Evolutionary conservation across 2,113 vertebrate species (phyloP), one percentile per base, ranked within the genome.

Genomic region (Prunella fulvescens): DNA sequence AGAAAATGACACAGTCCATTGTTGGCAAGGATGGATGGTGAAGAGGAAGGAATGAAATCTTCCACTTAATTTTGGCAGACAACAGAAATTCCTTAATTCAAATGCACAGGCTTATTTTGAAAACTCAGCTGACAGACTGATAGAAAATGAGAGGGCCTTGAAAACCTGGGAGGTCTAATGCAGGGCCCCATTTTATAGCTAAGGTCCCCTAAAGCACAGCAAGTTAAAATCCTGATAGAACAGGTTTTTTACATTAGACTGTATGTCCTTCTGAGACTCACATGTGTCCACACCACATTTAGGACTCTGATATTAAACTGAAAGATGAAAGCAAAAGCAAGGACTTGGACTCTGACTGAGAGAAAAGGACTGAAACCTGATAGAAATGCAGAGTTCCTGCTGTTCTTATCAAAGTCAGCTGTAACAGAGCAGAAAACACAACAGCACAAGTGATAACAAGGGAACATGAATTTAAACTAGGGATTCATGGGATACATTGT

Each of bases 21-120:
- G 57, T 56, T 91, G 73, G 65, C 65, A 89, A 11, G 26, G 53
- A 64, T 71, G 28, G 40, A 86, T 6, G 22, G 5, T 24, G 29
- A 94, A 84, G 39, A 81, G 82, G 61, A 92, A 93, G 67, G 65
- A 93, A 87, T 92, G 13, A 88, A 88, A 92, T 57, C 5, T 53
- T 79, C 5, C 22, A 74, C 42, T 40, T 42, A 19, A 60, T 73
- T 89, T 84, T 76, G 54, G 44, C 90, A 90, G 73, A 56, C n/a
- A 20, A 22, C 5, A 94, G 47, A 58, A 89, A 93, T 74, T 81
- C 35, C 51, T 84, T 48, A 74, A 48, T 51, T 77, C 33, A 70
- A 80, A 82, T 13, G 18, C 64, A 84, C 25, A 62, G 25, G 26
- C 39, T 86, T 61, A 40, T 74, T 96, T 78, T 81, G 60, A 86